Percentiles rank a stretch among this genome's conserved stretches.
phyloP scores from a whole-genome alignment of 2,797 vertebrate genomes.

The Myiothlypis coronata region DNA sequence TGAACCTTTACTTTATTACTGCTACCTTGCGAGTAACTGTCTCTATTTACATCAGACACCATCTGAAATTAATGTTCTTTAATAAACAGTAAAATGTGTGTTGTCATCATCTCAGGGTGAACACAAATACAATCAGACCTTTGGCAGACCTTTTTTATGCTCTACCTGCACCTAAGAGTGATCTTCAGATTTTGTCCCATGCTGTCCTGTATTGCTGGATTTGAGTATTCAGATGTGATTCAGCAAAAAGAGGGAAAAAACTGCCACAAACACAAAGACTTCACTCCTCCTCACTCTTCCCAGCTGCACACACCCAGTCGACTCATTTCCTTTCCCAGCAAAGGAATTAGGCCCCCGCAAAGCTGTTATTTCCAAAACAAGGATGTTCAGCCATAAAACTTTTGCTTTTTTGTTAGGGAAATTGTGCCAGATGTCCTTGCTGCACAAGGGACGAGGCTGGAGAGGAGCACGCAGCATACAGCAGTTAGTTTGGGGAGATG shows the following conservation, averaged over 20 bases:
- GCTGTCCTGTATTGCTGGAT: neutral
- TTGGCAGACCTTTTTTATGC: neutral
- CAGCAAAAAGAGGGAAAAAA: neutral
- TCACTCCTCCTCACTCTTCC: conserved; percentile 8
- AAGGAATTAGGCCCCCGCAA: neutral
- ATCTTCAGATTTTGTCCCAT: neutral
- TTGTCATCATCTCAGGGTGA: conserved; percentile 3
- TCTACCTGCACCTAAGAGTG: neutral
- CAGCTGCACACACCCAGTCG: neutral
- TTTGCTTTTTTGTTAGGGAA: neutral
- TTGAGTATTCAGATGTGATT: neutral
- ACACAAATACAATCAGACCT: neutral
- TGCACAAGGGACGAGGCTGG: neutral
- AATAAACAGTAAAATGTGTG: conserved; percentile 24
- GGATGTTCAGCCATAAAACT: neutral
- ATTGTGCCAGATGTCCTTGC: neutral
- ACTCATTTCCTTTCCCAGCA: conserved; percentile 48
- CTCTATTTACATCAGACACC: neutral
- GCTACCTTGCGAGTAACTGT: neutral
- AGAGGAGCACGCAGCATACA: accelerated
- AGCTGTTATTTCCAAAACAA: conserved; percentile 34
- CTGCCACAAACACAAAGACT: neutral
- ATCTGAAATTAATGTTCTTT: neutral
- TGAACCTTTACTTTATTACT: neutral
- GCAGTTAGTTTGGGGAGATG: neutral